Percentiles rank a stretch among this genome's conserved stretches.
Evolutionary conservation across 2,797 vertebrate genomes (phyloP).

Genomic region (Rhinatrema bivittatum): DNA sequence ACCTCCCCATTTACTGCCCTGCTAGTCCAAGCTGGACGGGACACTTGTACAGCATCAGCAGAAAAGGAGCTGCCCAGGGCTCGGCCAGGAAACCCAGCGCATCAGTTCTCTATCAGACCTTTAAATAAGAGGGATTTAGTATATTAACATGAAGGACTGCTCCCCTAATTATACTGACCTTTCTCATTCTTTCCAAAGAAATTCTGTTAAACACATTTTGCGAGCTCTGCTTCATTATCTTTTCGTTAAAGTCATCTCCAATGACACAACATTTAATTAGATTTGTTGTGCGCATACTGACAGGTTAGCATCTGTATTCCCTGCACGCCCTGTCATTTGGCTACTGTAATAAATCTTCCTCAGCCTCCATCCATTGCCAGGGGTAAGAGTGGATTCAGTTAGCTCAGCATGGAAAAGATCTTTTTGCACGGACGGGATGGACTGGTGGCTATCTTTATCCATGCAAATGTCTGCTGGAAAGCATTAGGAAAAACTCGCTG

Average conservation of each 20-base stretch:
- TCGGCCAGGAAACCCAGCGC: too few species aligned
- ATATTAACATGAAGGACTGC: slow-evolving; percentile 18
- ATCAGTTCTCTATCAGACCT: background rate
- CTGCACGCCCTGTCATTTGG: slow-evolving; percentile 21
- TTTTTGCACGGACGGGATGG: too few species aligned
- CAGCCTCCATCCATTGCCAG: slow-evolving; percentile 32
- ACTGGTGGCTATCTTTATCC: too few species aligned
- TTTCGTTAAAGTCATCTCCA: slow-evolving; percentile 40
- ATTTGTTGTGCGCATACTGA: slow-evolving; percentile 29
- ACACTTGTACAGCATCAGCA: too few species aligned
- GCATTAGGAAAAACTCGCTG: too few species aligned
- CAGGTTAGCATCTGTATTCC: slow-evolving; percentile 29
- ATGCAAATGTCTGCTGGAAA: too few species aligned
- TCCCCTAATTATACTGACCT: slow-evolving; percentile 37
- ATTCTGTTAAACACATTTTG: slow-evolving; percentile 32
- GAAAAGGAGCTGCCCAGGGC: too few species aligned
- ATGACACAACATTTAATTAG: slow-evolving; percentile 42
- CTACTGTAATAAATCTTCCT: slow-evolving; percentile 38
- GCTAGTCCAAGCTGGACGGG: too few species aligned
- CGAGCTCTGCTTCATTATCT: slow-evolving; percentile 42
- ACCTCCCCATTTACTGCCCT: too few species aligned
- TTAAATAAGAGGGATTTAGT: slow-evolving; percentile 14
- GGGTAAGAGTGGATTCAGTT: slow-evolving; percentile 31
- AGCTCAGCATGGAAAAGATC: slow-evolving; percentile 5
- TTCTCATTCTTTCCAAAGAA: slow-evolving; percentile 28